A percentile compares a stretch with the other conserved stretches of the same genome.
phyloP scores from a whole-genome alignment of 2,797 vertebrate species.

The Oreochromis mossambicus region DNA sequence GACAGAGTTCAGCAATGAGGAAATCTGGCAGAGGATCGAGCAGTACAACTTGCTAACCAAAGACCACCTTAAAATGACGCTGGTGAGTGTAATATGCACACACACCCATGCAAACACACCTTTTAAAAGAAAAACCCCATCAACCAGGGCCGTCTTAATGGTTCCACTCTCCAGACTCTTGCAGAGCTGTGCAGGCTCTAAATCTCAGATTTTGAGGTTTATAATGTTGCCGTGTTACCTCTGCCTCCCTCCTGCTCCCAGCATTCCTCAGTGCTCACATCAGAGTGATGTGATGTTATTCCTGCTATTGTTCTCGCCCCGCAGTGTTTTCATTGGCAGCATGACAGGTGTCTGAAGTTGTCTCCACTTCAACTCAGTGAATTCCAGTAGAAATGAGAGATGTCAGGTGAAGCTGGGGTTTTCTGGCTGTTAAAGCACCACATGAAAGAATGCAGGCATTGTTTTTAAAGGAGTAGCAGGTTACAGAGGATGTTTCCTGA shows the following conservation, averaged over 20 bases:
- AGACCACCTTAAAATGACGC: slow-evolving; percentile 95
- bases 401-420: background rate
- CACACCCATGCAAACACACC: background rate
- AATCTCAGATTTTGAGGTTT: background rate
- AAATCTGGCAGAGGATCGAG: slow-evolving; percentile 88
- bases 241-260: slow-evolving; percentile 15
- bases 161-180: background rate
- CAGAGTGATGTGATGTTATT: slow-evolving; percentile 45
- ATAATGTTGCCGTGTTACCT: background rate
- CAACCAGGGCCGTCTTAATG: background rate
- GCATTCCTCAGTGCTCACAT: slow-evolving; percentile 55
- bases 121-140: background rate
- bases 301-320: slow-evolving; percentile 56
- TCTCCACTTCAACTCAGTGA: background rate
- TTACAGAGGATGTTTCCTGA: background rate
- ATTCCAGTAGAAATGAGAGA: background rate
- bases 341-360: background rate
- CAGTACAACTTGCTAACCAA: slow-evolving; percentile 88
- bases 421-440: background rate
- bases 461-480: background rate
- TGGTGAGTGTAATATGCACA: slow-evolving; percentile 61
- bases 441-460: background rate
- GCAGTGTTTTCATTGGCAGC: slow-evolving; percentile 43
- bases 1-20: slow-evolving; percentile 88
- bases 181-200: background rate